phyloP scores from a whole-genome alignment of 2,888 invertebrate genomes.

The Drosophila meridiana region DNA sequence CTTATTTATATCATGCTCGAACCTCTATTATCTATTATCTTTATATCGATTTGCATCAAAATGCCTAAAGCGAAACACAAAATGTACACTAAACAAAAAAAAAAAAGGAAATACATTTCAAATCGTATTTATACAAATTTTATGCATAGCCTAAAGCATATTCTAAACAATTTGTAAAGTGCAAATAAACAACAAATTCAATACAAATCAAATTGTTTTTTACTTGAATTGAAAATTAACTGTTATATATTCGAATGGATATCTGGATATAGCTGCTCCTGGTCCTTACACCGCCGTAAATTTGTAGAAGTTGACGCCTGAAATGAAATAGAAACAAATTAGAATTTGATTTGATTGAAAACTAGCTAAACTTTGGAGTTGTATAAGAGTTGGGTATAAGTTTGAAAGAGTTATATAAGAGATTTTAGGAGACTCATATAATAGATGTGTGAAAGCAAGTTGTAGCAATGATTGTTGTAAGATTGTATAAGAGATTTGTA shows the following conservation, averaged over 20 bases:
- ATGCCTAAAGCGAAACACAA: constrained; percentile 52
- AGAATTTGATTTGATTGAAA: background rate
- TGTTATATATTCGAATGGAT: constrained; percentile 4
- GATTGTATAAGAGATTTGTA: background rate
- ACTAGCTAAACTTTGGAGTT: background rate
- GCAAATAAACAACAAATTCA: constrained; percentile 50
- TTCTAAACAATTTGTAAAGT: constrained; percentile 44
- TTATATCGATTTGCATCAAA: constrained; percentile 27
- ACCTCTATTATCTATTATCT: constrained; percentile 4
- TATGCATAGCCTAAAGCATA: constrained; percentile 37
- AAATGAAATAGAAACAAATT: background rate
- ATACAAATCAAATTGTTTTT: background rate
- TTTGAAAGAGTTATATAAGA: background rate
- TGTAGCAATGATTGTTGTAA: no score
- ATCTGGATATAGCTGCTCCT: background rate
- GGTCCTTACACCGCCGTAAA: constrained; percentile 63
- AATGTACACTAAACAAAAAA: constrained; percentile 54
- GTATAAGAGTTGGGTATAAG: background rate
- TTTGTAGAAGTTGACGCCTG: constrained; percentile 80
- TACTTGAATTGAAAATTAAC: constrained; percentile 3
- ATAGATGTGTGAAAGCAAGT: background rate
- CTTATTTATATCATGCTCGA: constrained; percentile 39
- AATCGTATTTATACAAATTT: constrained; percentile 43
- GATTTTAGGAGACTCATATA: background rate
- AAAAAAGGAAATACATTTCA: constrained; percentile 8